Conservation (phyloP, 2,888 invertebrate species). For the Zelleria hepariella region DNA sequence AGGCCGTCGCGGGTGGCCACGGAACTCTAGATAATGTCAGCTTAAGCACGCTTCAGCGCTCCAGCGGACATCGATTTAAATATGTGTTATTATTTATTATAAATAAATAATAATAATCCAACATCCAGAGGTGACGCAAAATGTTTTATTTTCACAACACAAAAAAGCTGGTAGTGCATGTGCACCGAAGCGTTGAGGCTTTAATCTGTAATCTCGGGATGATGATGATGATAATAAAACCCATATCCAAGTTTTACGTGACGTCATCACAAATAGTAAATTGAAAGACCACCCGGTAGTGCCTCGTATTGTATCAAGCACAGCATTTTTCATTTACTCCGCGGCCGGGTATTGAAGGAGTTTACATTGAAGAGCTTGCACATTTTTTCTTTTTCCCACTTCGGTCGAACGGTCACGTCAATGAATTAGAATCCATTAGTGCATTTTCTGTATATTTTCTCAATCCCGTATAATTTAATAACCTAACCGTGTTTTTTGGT, state of each 20-base stretch:
- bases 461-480: too few relatives aligned
- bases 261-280: neutral
- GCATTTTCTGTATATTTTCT: too few relatives aligned
- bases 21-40: neutral
- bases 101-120: neutral
- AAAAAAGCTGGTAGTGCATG: neutral
- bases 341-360: neutral
- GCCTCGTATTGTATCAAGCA: neutral
- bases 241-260: neutral
- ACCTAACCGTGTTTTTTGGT: too few relatives aligned
- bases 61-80: neutral
- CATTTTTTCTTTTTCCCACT: too few relatives aligned
- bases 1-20: slow-evolving; percentile 1
- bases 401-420: too few relatives aligned
- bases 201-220: neutral
- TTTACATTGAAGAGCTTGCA: too few relatives aligned
- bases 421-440: too few relatives aligned
- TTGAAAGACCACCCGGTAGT: neutral
- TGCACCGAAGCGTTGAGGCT: neutral
- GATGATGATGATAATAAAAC: neutral
- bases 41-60: neutral
- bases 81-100: neutral
- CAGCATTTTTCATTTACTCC: too few relatives aligned
- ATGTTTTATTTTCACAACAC: neutral
- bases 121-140: neutral